A percentile compares a stretch with the other conserved stretches of the same genome.
Evolutionary conservation across 2,888 invertebrate genomes (phyloP).

Genomic region (Rhyacophila evoluta): DNA sequence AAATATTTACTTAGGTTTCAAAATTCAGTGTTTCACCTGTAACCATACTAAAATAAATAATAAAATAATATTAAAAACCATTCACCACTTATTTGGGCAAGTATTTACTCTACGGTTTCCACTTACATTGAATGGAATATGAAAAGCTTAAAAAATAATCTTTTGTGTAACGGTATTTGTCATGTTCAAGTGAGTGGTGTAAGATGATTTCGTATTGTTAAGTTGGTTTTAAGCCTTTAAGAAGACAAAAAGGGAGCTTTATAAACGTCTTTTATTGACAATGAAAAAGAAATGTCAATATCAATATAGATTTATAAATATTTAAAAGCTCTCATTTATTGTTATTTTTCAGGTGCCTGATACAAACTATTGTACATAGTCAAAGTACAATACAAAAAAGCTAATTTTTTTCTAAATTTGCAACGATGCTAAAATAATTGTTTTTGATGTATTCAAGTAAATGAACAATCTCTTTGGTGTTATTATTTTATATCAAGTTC

Average conservation of each 20-base stretch:
- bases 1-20: background rate
- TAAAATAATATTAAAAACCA: background rate
- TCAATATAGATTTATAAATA: background rate
- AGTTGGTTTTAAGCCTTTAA: background rate
- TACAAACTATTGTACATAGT: no score
- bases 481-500: no score
- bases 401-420: no score
- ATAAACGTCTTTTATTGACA: background rate
- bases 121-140: slow-evolving; percentile 38
- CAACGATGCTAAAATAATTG: no score
- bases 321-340: no score
- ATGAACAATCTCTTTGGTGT: no score
- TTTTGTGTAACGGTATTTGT: background rate
- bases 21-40: background rate
- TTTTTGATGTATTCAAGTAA: no score
- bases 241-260: background rate
- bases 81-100: slow-evolving; percentile 3
- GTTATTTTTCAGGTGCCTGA: no score
- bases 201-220: background rate
- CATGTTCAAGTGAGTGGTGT: background rate
- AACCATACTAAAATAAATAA: background rate
- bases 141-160: slow-evolving; percentile 28
- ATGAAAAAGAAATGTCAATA: background rate
- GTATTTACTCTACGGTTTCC: slow-evolving; percentile 40
- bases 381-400: no score